A percentile compares a stretch with the other conserved stretches of the same genome.
Conservation (phyloP, 2,797 vertebrate species). For the Okamejei kenojei region DNA sequence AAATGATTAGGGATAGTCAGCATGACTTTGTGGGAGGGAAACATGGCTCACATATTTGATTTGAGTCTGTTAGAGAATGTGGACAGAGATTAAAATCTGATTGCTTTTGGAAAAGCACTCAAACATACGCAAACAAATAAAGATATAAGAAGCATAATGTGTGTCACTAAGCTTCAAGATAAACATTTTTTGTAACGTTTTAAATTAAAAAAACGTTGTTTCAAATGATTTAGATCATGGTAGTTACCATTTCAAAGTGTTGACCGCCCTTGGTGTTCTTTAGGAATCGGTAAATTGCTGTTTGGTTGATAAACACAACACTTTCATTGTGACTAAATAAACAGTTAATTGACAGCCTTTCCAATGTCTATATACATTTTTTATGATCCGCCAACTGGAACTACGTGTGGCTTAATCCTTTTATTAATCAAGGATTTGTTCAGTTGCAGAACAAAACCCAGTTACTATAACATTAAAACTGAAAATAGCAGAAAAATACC, state of each 20-base stretch:
- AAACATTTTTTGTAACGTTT: not conserved
- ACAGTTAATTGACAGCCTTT: not conserved
- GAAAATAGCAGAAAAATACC: not conserved
- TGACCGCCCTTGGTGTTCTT: not conserved
- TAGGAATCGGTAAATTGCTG: not conserved
- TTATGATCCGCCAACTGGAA: too few relatives aligned
- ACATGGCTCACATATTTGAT: too few relatives aligned
- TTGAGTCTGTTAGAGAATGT: too few relatives aligned
- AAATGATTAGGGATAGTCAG: too few relatives aligned
- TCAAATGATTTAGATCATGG: not conserved
- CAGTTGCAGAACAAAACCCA: not conserved
- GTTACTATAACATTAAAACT: not conserved
- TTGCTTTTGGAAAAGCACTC: not conserved
- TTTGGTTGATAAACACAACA: not conserved
- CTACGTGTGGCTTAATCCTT: not conserved
- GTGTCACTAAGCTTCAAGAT: not conserved
- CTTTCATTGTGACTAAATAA: not conserved
- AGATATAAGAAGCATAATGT: not conserved
- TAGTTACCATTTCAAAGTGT: not conserved
- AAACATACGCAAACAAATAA: not conserved
- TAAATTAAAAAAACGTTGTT: not conserved
- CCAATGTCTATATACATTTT: not conserved
- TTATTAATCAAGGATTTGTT: not conserved
- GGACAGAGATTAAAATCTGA: too few relatives aligned
- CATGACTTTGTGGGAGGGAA: too few relatives aligned